Conservation (phyloP, 1,140 invertebrate genomes). For the Cardiocondyla obscurior region DNA sequence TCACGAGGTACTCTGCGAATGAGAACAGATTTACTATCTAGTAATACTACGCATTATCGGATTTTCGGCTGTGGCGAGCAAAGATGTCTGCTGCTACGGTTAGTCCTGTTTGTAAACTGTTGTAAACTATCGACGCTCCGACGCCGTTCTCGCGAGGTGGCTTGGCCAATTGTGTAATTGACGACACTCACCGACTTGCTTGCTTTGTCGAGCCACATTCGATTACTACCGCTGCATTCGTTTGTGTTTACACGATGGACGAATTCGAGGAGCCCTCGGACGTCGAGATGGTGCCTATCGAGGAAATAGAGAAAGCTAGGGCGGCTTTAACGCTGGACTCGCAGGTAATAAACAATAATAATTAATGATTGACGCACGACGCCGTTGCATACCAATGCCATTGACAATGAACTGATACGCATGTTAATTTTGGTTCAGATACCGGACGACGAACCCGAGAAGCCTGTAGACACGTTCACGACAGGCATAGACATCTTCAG, state of each 20-base stretch:
- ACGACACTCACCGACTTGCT: background rate
- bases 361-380: too few species aligned
- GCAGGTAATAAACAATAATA: constrained; percentile 35
- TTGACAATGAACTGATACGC: too few species aligned
- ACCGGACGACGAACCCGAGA: constrained; percentile 73
- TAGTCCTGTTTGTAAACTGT: too few species aligned
- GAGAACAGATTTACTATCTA: too few species aligned
- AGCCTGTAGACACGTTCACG: constrained; percentile 83
- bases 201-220: background rate
- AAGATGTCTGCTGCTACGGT: too few species aligned
- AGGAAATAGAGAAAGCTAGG: constrained; percentile 23
- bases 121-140: too few species aligned
- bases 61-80: too few species aligned
- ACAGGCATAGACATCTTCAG: constrained; percentile 86
- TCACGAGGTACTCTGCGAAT: too few species aligned
- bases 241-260: constrained; percentile 39
- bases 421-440: too few species aligned
- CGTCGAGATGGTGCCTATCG: constrained; percentile 50
- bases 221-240: background rate
- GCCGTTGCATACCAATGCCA: too few species aligned
- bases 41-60: too few species aligned
- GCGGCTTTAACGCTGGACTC: background rate
- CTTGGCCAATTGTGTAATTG: background rate
- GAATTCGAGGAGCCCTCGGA: constrained; percentile 49
- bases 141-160: background rate